phyloP scores from a whole-genome alignment of 2,113 vertebrate species.

The Chaetorhynchus papuensis region DNA sequence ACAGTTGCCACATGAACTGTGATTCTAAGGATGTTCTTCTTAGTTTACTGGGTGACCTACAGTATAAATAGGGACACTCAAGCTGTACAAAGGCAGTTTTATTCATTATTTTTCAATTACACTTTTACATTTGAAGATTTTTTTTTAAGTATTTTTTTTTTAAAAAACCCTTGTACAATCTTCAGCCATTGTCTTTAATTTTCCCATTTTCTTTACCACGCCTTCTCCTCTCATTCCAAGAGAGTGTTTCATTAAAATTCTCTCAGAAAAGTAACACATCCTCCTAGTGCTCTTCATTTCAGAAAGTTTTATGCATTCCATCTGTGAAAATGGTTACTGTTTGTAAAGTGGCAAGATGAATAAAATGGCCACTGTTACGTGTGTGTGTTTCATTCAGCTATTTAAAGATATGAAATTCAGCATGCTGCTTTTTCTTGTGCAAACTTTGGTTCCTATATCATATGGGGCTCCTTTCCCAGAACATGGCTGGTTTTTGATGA shows the following conservation, averaged over 20 bases:
- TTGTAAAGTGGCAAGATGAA: constrained; percentile 56
- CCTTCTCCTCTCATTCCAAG: not conserved
- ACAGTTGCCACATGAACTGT: not conserved
- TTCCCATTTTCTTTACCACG: constrained; percentile 4
- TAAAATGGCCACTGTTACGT: constrained; percentile 55
- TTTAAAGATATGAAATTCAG: constrained; percentile 52
- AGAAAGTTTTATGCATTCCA: constrained; percentile 48
- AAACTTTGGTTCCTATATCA: constrained; percentile 59
- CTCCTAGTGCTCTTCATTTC: constrained; percentile 15
- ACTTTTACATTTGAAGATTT: not conserved
- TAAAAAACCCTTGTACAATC: constrained; percentile 36
- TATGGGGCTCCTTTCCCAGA: not conserved
- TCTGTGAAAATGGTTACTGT: constrained; percentile 40
- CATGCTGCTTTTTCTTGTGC: constrained; percentile 54
- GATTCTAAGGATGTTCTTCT: constrained; percentile 7
- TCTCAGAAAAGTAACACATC: constrained; percentile 53
- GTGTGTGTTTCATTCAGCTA: constrained; percentile 47
- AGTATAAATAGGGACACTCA: constrained; percentile 34
- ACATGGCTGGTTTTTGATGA: not conserved
- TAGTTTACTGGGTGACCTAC: not conserved
- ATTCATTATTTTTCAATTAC: constrained; percentile 20
- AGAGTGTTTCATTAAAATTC: not conserved
- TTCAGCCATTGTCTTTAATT: not conserved
- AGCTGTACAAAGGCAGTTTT: constrained; percentile 36
- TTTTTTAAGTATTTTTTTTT: not conserved